Base-by-base conservation (phyloP, 2,888 invertebrate species). In the Agrotis puta region DNA sequence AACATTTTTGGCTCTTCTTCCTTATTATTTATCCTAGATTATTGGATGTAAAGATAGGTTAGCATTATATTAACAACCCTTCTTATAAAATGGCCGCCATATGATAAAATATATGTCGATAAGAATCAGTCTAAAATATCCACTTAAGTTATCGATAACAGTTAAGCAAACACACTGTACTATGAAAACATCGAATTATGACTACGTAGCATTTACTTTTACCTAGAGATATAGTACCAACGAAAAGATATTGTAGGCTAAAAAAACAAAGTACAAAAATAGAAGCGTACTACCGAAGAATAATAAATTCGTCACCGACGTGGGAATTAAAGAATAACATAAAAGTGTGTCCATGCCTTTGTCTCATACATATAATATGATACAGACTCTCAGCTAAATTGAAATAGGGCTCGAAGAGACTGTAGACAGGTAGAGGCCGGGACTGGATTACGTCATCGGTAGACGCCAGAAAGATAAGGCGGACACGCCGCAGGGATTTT, bases 271-370 rank as follows among this genome's bases (percentile, higher is more conserved):
- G 54, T 53, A 24, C 20, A 47, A 39, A 13, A 14, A 67, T 45
- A 72, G 53, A 48, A 13, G 33, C 20, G 13, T 43, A 2, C 45
- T 51, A 39, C 61, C 51, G 1, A 76, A 71, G 70, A 80, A 76
- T 53, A 79, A 79, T 63, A 79, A n/a, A 57, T 57, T 48, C 14
- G 24, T 11, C 20, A 33, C 57, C 51, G 53, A 50, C 27, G 67
- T 22, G 62, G 43, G 71, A 68, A 79, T 79, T 70, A 68, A 79
- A 80, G 70, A 80, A 79, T 65, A 79, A 79, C 80, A 79, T 56
- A 58, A 75, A 70, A 68, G 64, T 45, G 58, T 70, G 80, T 68
- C 64, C 76, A 62, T 27, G 58, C 62, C 67, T 53, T 68, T 65
- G 56, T 71, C 51, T 75, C 71, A 59, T 79, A 70, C 76, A 79